These are phyloP conservation scores for Diorhabda carinulata DNA, from an alignment of 1,140 invertebrate genomes.

Conservation along the genomic window DNA sequence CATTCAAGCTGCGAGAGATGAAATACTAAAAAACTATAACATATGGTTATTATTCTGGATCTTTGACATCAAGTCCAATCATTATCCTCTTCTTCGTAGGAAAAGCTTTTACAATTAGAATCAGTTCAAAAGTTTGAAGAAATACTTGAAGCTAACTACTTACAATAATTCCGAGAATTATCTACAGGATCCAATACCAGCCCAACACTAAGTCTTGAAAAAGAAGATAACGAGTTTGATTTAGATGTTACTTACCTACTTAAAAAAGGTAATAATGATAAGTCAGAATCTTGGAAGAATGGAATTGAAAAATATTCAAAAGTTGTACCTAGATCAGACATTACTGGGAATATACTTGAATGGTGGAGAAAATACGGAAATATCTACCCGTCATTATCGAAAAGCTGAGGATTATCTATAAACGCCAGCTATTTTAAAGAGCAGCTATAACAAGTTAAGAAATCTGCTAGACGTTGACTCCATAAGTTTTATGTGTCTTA, in stretches of 20 bases:
- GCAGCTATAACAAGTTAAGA: neutral
- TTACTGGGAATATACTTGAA: neutral
- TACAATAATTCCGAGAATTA: slow-evolving; percentile 7
- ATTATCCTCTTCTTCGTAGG: slow-evolving; percentile 1
- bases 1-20: slow-evolving; percentile 11
- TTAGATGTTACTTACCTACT: neutral
- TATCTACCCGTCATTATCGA: neutral
- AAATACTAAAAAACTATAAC: slow-evolving; percentile 7
- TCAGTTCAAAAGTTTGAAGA: neutral
- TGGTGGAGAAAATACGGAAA: neutral
- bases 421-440: neutral
- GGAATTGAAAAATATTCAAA: neutral
- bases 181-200: slow-evolving; percentile 9
- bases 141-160: neutral
- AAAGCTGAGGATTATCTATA: neutral
- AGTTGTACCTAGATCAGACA: neutral
- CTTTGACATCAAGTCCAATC: neutral
- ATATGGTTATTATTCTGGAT: slow-evolving; percentile 6
- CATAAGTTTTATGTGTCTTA: neutral
- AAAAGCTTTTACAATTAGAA: slow-evolving; percentile 1
- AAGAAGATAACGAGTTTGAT: neutral
- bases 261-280: neutral
- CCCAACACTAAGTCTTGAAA: slow-evolving; percentile 4
- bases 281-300: neutral
- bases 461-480: neutral